These are phyloP conservation scores for Neogobius melanostomus DNA, from an alignment of 2,113 vertebrate species.

Conservation along the genomic window DNA sequence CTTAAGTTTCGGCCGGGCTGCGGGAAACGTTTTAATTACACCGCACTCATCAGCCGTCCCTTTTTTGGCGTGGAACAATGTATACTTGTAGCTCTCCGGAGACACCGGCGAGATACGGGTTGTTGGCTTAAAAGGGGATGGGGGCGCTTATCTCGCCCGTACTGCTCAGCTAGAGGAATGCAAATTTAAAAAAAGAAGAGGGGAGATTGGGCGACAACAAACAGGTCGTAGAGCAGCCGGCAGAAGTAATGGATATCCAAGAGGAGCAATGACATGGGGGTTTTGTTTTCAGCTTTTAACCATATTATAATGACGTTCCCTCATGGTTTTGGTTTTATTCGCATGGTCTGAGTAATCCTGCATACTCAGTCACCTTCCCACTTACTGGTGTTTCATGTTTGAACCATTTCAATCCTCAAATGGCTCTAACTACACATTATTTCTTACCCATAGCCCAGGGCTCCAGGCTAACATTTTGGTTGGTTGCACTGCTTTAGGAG, in stretches of 20 bases:
- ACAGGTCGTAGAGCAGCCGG: slow-evolving; percentile 31
- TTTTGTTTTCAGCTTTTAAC: not conserved
- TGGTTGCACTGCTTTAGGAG: too few species aligned
- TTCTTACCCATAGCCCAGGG: too few species aligned
- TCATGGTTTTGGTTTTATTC: too few species aligned
- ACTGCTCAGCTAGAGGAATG: slow-evolving; percentile 41
- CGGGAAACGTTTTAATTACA: slow-evolving; percentile 73
- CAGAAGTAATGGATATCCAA: slow-evolving; percentile 56
- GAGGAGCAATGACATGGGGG: slow-evolving; percentile 45
- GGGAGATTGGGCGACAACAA: slow-evolving; percentile 54
- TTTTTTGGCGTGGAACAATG: slow-evolving; percentile 56
- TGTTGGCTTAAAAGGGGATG: slow-evolving; percentile 48
- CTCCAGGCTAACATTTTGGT: too few species aligned
- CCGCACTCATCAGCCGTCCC: slow-evolving; percentile 56
- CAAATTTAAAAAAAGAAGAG: slow-evolving; percentile 37
- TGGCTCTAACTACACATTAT: too few species aligned
- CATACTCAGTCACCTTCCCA: too few species aligned
- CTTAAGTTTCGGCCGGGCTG: slow-evolving; percentile 62
- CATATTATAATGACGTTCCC: not conserved
- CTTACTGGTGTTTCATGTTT: too few species aligned
- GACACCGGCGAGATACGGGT: slow-evolving; percentile 49
- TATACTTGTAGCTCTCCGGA: slow-evolving; percentile 46
- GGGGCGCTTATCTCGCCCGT: slow-evolving; percentile 57
- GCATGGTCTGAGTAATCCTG: too few species aligned
- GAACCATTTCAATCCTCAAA: too few species aligned